These are phyloP conservation scores for Botrylloides violaceus DNA, from an alignment of 23 tunicate genomes.

Conservation along the genomic window DNA sequence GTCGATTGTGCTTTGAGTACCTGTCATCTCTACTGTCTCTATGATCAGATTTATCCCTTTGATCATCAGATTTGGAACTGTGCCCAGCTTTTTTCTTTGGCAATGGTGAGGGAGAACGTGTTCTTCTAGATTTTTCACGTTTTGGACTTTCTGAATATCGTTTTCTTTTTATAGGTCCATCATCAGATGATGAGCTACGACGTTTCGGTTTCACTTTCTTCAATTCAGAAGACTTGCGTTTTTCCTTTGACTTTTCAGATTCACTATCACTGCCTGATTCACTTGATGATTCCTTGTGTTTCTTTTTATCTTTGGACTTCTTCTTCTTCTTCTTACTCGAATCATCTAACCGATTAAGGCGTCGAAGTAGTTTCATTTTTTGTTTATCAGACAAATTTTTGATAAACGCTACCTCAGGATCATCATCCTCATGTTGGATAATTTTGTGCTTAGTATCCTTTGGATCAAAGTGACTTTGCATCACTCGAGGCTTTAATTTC, in stretches of 20 bases:
- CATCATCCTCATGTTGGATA: constrained; percentile 55
- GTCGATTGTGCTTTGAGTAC: not conserved
- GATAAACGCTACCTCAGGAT: constrained; percentile 80
- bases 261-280: constrained; percentile 13
- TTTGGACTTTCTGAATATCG: not conserved
- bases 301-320: constrained; percentile 26
- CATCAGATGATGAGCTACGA: constrained; percentile 2
- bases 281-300: constrained; percentile 4
- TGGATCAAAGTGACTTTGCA: constrained; percentile 65
- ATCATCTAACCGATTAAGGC: constrained; percentile 54
- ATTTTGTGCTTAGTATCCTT: constrained; percentile 39
- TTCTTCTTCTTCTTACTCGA: constrained; percentile 12
- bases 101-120: not conserved
- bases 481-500: constrained; percentile 51
- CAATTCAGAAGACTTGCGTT: constrained; percentile 1
- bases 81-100: constrained; percentile 3
- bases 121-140: not conserved
- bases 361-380: constrained; percentile 68
- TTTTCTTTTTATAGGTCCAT: constrained; percentile 1
- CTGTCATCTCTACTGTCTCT: not conserved
- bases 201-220: not conserved
- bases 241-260: constrained; percentile 15
- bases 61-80: not conserved
- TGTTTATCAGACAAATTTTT: constrained; percentile 74
- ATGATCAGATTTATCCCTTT: not conserved